Evolutionary conservation across 2,113 vertebrate species (phyloP).

Genomic region (Archocentrus centrarchus): DNA sequence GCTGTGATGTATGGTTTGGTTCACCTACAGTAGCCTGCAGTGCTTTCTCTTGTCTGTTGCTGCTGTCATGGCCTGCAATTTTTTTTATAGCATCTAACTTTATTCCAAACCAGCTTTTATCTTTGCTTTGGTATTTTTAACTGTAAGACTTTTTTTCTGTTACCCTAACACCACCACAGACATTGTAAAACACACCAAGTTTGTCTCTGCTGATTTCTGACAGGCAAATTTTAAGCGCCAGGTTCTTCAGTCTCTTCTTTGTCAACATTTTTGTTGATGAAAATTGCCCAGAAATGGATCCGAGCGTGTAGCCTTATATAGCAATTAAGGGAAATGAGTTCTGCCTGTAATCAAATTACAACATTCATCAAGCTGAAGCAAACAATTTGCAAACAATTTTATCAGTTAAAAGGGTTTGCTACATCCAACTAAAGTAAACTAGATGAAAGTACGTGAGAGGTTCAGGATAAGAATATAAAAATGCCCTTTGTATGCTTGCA

Average conservation of each 20-base stretch:
- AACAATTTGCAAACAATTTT: background rate
- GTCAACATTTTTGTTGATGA: background rate
- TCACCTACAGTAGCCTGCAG: too few relatives aligned
- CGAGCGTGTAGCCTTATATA: rapidly evolving
- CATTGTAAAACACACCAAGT: background rate
- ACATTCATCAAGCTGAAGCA: background rate
- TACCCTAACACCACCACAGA: too few relatives aligned
- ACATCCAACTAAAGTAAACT: background rate
- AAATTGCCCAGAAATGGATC: background rate
- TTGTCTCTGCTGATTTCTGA: background rate
- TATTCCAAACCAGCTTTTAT: too few relatives aligned
- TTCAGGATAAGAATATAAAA: background rate
- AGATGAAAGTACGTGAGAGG: background rate
- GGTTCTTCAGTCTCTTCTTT: background rate
- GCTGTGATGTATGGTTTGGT: background rate
- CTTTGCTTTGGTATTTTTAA: too few relatives aligned
- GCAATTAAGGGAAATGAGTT: background rate
- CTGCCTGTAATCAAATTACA: slow-evolving; percentile 6
- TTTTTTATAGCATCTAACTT: too few relatives aligned
- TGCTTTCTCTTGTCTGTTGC: too few relatives aligned
- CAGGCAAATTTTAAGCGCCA: background rate
- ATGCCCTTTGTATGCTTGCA: background rate
- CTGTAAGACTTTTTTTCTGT: too few relatives aligned
- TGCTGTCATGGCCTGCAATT: too few relatives aligned
- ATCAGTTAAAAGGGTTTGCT: background rate